Evolutionary conservation across 2,888 invertebrate genomes (phyloP).

Genomic region (Nemapogon koenigi): DNA sequence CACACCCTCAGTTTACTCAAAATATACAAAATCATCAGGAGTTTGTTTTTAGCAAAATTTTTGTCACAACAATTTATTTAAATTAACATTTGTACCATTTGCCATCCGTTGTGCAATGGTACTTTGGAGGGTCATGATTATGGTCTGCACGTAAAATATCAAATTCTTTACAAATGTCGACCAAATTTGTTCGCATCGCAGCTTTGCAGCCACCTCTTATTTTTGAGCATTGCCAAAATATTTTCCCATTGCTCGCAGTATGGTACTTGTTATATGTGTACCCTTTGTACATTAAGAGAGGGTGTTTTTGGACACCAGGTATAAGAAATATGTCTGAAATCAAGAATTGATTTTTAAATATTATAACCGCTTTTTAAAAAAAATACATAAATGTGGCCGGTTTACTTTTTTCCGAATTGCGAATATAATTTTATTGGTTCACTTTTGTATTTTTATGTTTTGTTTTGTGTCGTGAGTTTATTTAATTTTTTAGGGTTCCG

Average conservation of each 20-base stretch:
- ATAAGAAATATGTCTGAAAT: neutral
- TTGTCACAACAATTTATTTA: no score
- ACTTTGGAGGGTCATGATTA: slow-evolving; percentile 1
- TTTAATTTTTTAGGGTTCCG: no score
- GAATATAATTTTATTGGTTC: no score
- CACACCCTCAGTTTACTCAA: no score
- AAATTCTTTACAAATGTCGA: slow-evolving; percentile 1
- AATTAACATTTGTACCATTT: neutral
- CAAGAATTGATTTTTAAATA: no score
- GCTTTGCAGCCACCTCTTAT: slow-evolving; percentile 6
- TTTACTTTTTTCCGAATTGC: no score
- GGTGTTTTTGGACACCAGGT: slow-evolving; percentile 1
- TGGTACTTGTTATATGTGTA: neutral
- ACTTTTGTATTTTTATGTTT: no score
- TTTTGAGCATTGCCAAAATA: neutral
- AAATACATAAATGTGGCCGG: no score
- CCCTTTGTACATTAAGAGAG: neutral
- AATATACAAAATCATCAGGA: no score
- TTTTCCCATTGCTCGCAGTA: neutral
- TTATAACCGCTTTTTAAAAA: no score
- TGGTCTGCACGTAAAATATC: neutral
- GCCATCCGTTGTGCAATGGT: neutral
- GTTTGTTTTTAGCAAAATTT: no score
- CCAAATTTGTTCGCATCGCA: slow-evolving; percentile 11
- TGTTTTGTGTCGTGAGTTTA: no score